Percentiles rank a stretch among this genome's conserved stretches.
Evolutionary conservation across 2,113 vertebrate species (phyloP).

Genomic region (Ramphastos sulfuratus): DNA sequence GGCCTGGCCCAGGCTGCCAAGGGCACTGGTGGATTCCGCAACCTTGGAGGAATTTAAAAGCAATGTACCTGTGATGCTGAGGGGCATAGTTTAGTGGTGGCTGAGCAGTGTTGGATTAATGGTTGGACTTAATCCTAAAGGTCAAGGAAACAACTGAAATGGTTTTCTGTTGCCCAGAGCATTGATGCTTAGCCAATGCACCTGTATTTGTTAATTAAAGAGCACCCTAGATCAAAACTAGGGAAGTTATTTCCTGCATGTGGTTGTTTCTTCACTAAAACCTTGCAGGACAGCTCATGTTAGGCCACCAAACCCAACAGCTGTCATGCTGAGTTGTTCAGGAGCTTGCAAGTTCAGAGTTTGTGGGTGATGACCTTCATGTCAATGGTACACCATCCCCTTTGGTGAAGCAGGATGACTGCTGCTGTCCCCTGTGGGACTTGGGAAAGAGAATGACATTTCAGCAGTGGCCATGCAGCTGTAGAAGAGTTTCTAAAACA

Average conservation of each 20-base stretch:
- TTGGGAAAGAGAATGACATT: neutral
- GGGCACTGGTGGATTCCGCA: no score
- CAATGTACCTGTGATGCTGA: no score
- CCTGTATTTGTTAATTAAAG: neutral
- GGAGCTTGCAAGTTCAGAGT: neutral
- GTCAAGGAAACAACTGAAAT: no score
- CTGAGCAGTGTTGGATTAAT: no score
- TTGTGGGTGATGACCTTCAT: fast-evolving
- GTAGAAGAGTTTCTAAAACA: neutral
- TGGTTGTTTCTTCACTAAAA: neutral
- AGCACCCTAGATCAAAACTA: neutral
- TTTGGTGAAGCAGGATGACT: neutral
- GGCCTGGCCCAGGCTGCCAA: no score
- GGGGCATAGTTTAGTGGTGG: no score
- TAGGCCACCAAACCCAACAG: neutral
- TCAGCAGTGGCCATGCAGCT: fast-evolving
- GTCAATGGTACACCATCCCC: fast-evolving
- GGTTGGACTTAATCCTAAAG: no score
- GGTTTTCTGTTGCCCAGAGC: neutral
- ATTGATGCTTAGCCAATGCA: neutral
- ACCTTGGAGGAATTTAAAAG: no score
- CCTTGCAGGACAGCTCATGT: fast-evolving
- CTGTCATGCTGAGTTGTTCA: fast-evolving
- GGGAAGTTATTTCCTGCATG: fast-evolving
- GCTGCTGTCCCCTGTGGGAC: fast-evolving